phyloP scores from a whole-genome alignment of 2,888 invertebrate species.

The Napeogenes inachia region DNA sequence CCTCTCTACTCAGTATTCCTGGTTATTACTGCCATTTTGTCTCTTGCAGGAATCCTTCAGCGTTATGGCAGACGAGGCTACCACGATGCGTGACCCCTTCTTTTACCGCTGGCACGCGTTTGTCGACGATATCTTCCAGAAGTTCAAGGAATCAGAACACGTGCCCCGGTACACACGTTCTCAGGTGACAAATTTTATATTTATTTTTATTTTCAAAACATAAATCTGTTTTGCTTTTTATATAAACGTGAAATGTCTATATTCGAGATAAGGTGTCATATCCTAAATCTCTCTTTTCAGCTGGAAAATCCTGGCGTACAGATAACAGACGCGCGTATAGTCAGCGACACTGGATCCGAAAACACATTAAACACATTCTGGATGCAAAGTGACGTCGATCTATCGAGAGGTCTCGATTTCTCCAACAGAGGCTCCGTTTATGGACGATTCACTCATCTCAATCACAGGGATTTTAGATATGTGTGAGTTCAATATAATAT shows the following conservation, averaged over 20 bases:
- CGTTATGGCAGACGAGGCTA: slow-evolving; percentile 88
- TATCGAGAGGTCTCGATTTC: slow-evolving; percentile 90
- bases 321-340: slow-evolving; percentile 68
- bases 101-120: slow-evolving; percentile 92
- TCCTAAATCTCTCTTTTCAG: slow-evolving; percentile 49
- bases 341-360: slow-evolving; percentile 60
- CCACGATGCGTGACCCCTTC: slow-evolving; percentile 90
- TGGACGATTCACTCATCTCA: slow-evolving; percentile 86
- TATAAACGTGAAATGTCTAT: neutral
- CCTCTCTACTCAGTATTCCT: neutral
- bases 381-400: slow-evolving; percentile 87
- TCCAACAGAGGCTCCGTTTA: slow-evolving; percentile 81
- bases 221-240: neutral
- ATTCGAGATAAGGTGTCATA: neutral
- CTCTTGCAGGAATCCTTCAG: slow-evolving; percentile 82
- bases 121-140: slow-evolving; percentile 85
- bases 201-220: neutral
- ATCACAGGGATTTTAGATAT: slow-evolving; percentile 84
- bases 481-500: slow-evolving; percentile 50
- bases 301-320: slow-evolving; percentile 79
- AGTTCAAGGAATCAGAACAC: slow-evolving; percentile 77
- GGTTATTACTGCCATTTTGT: no score
- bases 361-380: slow-evolving; percentile 85
- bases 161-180: slow-evolving; percentile 62
- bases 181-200: slow-evolving; percentile 43